A percentile compares a stretch with the other conserved stretches of the same genome.
phyloP scores from a whole-genome alignment of 1,140 invertebrate species.

The Panagrolaimus sp. region DNA sequence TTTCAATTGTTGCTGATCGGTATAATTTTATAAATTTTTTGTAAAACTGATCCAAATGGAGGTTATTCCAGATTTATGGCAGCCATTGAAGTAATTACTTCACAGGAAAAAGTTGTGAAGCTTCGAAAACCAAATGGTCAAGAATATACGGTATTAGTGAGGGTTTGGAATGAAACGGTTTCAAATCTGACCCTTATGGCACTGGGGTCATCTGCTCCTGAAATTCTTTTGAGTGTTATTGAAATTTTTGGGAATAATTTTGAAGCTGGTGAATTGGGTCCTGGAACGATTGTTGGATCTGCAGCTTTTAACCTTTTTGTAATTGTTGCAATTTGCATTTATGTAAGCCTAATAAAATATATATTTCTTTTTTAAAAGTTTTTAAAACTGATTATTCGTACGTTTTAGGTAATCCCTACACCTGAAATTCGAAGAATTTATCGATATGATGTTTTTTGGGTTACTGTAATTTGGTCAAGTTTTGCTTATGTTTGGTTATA shows the following conservation, averaged over 20 bases:
- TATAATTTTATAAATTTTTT: not conserved
- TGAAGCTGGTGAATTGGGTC: constrained; percentile 60
- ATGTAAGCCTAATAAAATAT: constrained; percentile 62
- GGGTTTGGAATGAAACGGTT: constrained; percentile 65
- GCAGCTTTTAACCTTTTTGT: constrained; percentile 64
- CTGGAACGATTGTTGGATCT: constrained; percentile 63
- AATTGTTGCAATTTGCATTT: constrained; percentile 60
- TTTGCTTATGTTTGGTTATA: constrained; percentile 64
- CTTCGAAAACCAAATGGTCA: constrained; percentile 61
- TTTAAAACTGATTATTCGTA: not conserved
- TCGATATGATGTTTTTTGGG: constrained; percentile 61
- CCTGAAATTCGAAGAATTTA: constrained; percentile 61
- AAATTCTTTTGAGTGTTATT: constrained; percentile 64
- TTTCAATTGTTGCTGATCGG: constrained; percentile 64
- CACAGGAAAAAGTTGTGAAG: constrained; percentile 65
- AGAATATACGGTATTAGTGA: constrained; percentile 60
- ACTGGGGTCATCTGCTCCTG: constrained; percentile 64
- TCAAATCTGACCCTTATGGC: constrained; percentile 65
- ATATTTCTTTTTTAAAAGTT: not conserved
- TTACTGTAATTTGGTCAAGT: constrained; percentile 61
- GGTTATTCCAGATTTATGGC: constrained; percentile 81
- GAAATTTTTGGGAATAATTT: constrained; percentile 61
- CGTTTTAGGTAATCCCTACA: constrained; percentile 61
- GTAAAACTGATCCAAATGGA: not conserved
- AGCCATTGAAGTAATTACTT: constrained; percentile 97